Evolutionary conservation across 2,888 invertebrate species (phyloP).

Genomic region (Nasonia oneida): DNA sequence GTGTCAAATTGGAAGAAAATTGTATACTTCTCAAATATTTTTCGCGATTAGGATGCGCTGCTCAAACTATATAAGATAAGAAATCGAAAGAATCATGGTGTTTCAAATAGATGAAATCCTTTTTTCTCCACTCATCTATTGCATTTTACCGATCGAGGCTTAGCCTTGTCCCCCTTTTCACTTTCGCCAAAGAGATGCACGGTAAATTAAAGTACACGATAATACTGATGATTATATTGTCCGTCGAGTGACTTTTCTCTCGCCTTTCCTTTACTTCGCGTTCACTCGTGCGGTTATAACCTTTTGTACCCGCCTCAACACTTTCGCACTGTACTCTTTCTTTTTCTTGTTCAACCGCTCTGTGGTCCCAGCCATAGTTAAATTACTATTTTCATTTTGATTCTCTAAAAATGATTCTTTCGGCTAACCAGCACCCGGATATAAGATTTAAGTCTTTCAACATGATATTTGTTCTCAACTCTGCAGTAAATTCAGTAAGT

Average conservation of each 20-base stretch:
- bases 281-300: not conserved
- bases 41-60: not conserved
- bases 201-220: slow-evolving; percentile 35
- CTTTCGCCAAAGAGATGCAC: slow-evolving; percentile 2
- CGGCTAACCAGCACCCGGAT: not conserved
- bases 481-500: not conserved
- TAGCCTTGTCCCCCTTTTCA: not conserved
- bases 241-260: slow-evolving; percentile 38
- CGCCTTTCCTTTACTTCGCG: slow-evolving; percentile 13
- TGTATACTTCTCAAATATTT: slow-evolving; percentile 7
- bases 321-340: not conserved
- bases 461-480: not conserved
- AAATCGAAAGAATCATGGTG: not conserved
- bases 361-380: slow-evolving; percentile 51
- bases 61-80: not conserved
- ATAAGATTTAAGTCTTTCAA: slow-evolving; percentile 24
- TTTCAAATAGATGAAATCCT: not conserved
- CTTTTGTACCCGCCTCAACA: not conserved
- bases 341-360: not conserved
- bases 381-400: slow-evolving; percentile 55
- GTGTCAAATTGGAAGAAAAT: slow-evolving; percentile 34
- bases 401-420: slow-evolving; percentile 33
- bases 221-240: slow-evolving; percentile 57
- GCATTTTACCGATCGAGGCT: not conserved
- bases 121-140: not conserved